These are phyloP conservation scores for Rhagium mordax DNA, from an alignment of 2,888 invertebrate genomes.

Conservation along the genomic window DNA sequence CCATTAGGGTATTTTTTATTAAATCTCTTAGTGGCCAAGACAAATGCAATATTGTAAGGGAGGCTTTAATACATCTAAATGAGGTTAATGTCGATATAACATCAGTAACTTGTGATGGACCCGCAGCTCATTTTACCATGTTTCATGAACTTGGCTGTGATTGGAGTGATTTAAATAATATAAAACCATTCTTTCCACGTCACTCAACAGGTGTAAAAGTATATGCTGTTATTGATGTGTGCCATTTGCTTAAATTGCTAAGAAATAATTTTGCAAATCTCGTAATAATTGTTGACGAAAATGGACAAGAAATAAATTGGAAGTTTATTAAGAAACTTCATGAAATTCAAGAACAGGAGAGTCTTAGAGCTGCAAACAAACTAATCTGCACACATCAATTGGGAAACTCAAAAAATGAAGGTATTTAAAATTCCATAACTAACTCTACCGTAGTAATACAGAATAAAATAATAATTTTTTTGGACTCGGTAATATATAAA, in stretches of 20 bases:
- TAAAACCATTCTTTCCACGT: too few relatives aligned
- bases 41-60: not conserved
- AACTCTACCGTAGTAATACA: too few relatives aligned
- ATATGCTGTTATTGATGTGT: too few relatives aligned
- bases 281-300: not conserved
- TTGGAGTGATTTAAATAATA: too few relatives aligned
- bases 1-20: not conserved
- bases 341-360: slow-evolving; percentile 6
- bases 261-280: slow-evolving; percentile 9
- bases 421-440: not conserved
- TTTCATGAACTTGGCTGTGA: too few relatives aligned
- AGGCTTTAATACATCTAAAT: not conserved
- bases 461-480: too few relatives aligned
- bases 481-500: too few relatives aligned
- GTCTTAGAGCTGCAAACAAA: slow-evolving; percentile 17
- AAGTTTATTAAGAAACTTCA: not conserved
- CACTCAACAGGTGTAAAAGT: too few relatives aligned
- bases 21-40: not conserved
- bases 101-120: too few relatives aligned
- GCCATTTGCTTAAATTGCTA: not conserved
- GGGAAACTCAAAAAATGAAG: slow-evolving; percentile 24
- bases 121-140: too few relatives aligned
- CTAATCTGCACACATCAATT: slow-evolving; percentile 9
- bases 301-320: not conserved
- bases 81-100: too few relatives aligned